Base-by-base conservation (phyloP, 1,140 invertebrate genomes). In the Papilio xuthus region DNA sequence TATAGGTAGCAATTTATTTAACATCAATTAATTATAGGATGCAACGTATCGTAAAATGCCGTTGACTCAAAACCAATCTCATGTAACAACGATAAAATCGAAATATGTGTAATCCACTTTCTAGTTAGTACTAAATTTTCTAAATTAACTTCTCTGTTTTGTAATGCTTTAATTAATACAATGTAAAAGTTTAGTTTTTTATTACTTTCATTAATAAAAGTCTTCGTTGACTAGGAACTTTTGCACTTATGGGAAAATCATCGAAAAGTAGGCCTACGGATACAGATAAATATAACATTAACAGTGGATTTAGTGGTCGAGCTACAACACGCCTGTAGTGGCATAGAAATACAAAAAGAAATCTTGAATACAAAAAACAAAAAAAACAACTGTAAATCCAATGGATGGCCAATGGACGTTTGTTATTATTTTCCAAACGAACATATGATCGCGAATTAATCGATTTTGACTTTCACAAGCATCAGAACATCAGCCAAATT, bases 401-500 rank as follows among this genome's bases (percentile, higher is more conserved):
- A 73, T 60, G 28, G 13, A 32, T 60, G 7, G 73, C n/a, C 41
- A 75, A 23, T 50, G 6, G n/a, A 13, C 12, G n/a, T 12, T 56
- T 37, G 67, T 60, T 67, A 80, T 81, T 53, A 77, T 79, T 69
- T 79, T 32, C 82, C 81, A 79, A 77, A 82, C 42, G 79, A 82
- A 63, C 82, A 76, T 82, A 79, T 81, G 79, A 84, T 86, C 82
- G 81, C 78, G 79, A 82, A 79, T 78, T 88, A 86, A 88, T 85
- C 85, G 86, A 82, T 86, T 84, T 82, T 82, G 79, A 86, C 86
- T 88, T 88, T 88, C 86, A 86, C 86, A 78, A 84, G 44, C 76
- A 81, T 83, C 78, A 77, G 77, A 67, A 13, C 82, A 84, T 83
- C 83, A 81, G 71, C 80, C 77, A 80, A 73, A 72, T 84, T 79